A percentile compares a stretch with the other conserved stretches of the same genome.
phyloP scores from a whole-genome alignment of 2,113 vertebrate species.

The Danionella cerebrum region DNA sequence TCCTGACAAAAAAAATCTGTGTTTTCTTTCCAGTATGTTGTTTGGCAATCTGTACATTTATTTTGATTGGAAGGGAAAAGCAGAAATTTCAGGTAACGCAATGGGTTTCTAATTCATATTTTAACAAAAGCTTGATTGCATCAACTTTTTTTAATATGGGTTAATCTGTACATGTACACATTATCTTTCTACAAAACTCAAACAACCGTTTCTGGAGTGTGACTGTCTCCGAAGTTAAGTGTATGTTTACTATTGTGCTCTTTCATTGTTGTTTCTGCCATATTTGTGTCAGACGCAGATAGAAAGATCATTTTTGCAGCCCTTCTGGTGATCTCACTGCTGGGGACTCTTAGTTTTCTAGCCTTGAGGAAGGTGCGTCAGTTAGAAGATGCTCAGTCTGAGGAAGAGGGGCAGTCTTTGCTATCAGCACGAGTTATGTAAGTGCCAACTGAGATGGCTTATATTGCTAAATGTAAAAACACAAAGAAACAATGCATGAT shows the following conservation, averaged over 20 bases:
- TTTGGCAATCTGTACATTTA: conserved; percentile 98
- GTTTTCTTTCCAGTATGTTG: conserved; percentile 75
- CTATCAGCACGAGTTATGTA: conserved; percentile 54
- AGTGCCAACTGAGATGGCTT: neutral
- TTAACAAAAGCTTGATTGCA: neutral
- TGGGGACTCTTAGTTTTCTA: conserved; percentile 89
- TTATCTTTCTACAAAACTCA: neutral
- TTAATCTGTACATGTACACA: neutral
- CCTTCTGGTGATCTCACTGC: conserved; percentile 78
- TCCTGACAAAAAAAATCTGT: neutral
- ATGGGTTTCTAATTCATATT: neutral
- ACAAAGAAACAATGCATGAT: neutral
- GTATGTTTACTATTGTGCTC: neutral
- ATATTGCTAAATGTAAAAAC: neutral
- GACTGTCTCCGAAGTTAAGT: neutral
- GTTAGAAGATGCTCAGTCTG: conserved; percentile 59
- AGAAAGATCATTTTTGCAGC: conserved; percentile 83
- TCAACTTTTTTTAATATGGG: neutral
- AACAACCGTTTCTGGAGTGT: neutral
- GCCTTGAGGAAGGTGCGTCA: conserved; percentile 66
- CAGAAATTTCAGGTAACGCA: conserved; percentile 80
- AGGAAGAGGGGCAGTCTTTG: conserved; percentile 64
- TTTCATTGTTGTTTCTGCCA: conserved; percentile 27
- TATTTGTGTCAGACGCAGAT: conserved; percentile 69
- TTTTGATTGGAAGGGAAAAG: conserved; percentile 87